Conservation (phyloP, 2,113 vertebrate species). For the Tachuris rubrigastra region DNA sequence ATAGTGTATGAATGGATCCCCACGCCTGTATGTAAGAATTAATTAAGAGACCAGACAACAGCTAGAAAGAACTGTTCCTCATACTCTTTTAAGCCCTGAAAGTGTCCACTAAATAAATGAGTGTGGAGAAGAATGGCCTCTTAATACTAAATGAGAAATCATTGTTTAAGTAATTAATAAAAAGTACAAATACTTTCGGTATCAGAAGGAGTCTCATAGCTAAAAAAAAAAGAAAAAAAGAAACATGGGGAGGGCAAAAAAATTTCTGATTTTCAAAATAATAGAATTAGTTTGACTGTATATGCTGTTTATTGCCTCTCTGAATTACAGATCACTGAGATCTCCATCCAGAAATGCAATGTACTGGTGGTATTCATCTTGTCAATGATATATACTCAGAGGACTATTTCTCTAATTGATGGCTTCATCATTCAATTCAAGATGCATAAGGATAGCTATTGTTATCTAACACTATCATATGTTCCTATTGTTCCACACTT, state of each 20-base stretch:
- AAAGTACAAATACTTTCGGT: background rate
- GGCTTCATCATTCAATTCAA: conserved; percentile 34
- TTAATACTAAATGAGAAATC: background rate
- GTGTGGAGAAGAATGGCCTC: background rate
- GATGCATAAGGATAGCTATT: conserved; percentile 15
- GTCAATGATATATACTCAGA: background rate
- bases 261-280: conserved; percentile 2
- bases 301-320: conserved; percentile 1
- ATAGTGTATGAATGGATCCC: background rate
- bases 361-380: background rate
- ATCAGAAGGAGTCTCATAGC: background rate
- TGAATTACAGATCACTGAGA: conserved; percentile 32
- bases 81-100: background rate
- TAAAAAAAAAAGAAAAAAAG: background rate
- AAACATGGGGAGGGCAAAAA: background rate
- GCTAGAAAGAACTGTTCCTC: background rate
- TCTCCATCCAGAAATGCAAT: background rate
- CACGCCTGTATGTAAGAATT: background rate
- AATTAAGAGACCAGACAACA: background rate
- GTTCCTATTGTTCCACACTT: conserved; percentile 35
- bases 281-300: background rate
- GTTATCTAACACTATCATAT: conserved; percentile 50
- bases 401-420: conserved; percentile 39
- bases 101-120: background rate
- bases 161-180: background rate